These are phyloP conservation scores for Eleutherodactylus coqui DNA, from an alignment of 2,797 vertebrate species.

Conservation along the genomic window DNA sequence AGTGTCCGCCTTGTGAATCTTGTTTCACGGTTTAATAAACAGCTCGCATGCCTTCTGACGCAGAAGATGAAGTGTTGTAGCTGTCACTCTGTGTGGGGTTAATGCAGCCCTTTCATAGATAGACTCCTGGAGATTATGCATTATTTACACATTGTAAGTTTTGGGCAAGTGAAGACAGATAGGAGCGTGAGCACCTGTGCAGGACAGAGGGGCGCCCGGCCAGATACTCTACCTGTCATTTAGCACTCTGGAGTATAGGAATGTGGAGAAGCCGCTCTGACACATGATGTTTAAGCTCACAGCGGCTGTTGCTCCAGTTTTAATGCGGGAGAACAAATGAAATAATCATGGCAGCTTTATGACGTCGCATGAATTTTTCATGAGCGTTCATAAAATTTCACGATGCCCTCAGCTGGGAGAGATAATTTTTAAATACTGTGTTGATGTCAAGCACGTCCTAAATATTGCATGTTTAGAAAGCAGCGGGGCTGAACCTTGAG, in stretches of 20 bases:
- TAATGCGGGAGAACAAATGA: slow-evolving; percentile 64
- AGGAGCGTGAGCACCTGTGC: slow-evolving; percentile 14
- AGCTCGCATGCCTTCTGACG: slow-evolving; percentile 48
- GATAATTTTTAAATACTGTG: slow-evolving; percentile 64
- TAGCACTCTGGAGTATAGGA: slow-evolving; percentile 44
- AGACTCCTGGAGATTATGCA: slow-evolving; percentile 38
- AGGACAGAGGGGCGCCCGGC: slow-evolving; percentile 38
- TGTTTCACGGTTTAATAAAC: slow-evolving; percentile 58
- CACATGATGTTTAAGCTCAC: slow-evolving; percentile 61
- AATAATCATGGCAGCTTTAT: slow-evolving; percentile 65
- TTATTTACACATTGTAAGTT: slow-evolving; percentile 48
- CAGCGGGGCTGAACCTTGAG: slow-evolving; percentile 57
- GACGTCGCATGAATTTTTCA: slow-evolving; percentile 64
- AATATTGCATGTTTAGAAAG: slow-evolving; percentile 65
- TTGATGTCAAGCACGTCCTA: slow-evolving; percentile 64
- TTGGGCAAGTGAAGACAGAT: slow-evolving; percentile 34
- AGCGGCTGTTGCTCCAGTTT: slow-evolving; percentile 64
- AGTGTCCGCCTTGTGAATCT: slow-evolving; percentile 46
- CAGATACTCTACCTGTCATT: slow-evolving; percentile 47
- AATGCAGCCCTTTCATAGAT: slow-evolving; percentile 44
- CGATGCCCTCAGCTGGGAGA: slow-evolving; percentile 64
- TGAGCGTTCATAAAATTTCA: slow-evolving; percentile 64
- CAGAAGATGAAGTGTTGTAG: slow-evolving; percentile 43
- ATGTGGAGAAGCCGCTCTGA: slow-evolving; percentile 51
- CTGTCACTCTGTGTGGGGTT: slow-evolving; percentile 51